Percentiles rank a stretch among this genome's conserved stretches.
phyloP scores from a whole-genome alignment of 53 echinoderm and acorn worm genomes.

The Actinopyga echinites region DNA sequence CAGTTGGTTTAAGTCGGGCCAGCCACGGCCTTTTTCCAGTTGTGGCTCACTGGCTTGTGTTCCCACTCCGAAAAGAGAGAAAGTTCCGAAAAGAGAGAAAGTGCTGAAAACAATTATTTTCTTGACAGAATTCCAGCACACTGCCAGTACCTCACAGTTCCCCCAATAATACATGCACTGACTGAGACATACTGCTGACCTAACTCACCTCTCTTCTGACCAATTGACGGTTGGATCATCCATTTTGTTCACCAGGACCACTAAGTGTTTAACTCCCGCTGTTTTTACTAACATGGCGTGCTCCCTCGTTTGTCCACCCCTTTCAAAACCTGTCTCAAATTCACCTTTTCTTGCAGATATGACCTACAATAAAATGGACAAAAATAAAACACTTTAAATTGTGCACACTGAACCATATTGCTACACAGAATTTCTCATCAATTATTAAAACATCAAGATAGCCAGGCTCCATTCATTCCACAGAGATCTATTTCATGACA shows the following conservation, averaged over 20 bases:
- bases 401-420: background rate
- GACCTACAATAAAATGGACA: constrained; percentile 50
- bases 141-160: too few species aligned
- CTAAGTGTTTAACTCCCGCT: constrained; percentile 97
- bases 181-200: too few species aligned
- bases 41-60: too few species aligned
- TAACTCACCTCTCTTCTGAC: constrained; percentile 73
- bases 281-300: constrained; percentile 99
- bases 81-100: too few species aligned
- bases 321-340: constrained; percentile 99
- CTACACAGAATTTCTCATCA: background rate
- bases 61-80: too few species aligned
- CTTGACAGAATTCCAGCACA: too few species aligned
- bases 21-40: too few species aligned
- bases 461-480: too few species aligned
- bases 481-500: too few species aligned
- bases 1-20: too few species aligned
- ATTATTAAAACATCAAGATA: background rate
- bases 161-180: too few species aligned
- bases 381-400: background rate
- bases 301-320: constrained; percentile 94
- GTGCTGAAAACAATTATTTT: too few species aligned
- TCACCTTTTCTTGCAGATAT: constrained; percentile 98
- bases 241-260: constrained; percentile 98
- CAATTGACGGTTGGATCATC: constrained; percentile 94